Base-by-base conservation (phyloP, 2,888 invertebrate species). In the Chaetogeoica ovagalla region DNA sequence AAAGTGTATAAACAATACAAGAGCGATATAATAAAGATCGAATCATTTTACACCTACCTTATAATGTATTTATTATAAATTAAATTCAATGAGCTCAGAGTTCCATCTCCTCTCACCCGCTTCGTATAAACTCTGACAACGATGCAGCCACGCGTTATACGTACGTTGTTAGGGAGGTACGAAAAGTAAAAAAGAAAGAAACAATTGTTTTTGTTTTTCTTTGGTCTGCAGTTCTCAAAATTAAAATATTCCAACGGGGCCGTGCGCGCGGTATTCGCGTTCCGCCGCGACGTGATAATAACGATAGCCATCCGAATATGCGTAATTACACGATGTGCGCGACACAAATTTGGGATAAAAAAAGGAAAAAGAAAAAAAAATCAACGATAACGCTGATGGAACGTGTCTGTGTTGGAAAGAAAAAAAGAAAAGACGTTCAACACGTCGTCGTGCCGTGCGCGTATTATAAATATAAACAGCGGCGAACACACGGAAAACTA, bases 361-460 rank as follows among this genome's bases (percentile, higher is more conserved):
- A 52, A 48, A 21, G 7, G 7, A 55, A 65, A n/a, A 63, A 37
- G 37, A 63, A 65, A 23, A 68, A 72, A 71, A 15, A 55, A 48
- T 21, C 17, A 70, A 69, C 55, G 57, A 21, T 37, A 60, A 60
- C 23, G 13, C 55, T 13, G 39, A 8, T 70, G 11, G 39, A 23
- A 74, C 75, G 59, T 30, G n/a, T n/a, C n/a, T n/a, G 4, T 30
- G 75, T 48, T 62, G 37, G 39, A 39, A 63, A 60, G 55, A 79
- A 39, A 63, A 60, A 62, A 79, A 71, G n/a, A 79, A 70, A n/a
- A n/a, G n/a, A n/a, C n/a, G n/a, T n/a, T 70, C 62, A 63, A 63
- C 70, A 71, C 70, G 77, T 37, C 21, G 21, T 13, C 5, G 39
- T 62, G 30, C 15, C 39, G 17, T 15, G 21, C 5, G 17, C 17